Percentiles rank a stretch among this genome's conserved stretches.
Evolutionary conservation across 2,888 invertebrate genomes (phyloP).

Genomic region (Agrochola lychnidis): DNA sequence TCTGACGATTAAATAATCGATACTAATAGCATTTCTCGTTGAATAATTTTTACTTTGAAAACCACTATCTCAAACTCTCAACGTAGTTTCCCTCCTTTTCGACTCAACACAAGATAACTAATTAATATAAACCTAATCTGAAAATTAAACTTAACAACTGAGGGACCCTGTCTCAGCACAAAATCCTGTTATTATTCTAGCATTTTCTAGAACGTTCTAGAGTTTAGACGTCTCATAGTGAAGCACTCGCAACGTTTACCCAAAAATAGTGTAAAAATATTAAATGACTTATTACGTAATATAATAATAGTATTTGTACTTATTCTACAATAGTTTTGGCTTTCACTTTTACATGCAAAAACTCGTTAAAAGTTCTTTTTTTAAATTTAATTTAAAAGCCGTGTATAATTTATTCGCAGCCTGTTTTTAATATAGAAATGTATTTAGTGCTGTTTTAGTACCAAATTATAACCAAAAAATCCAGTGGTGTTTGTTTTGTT

Average conservation of each 20-base stretch:
- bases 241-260: slow-evolving; percentile 49
- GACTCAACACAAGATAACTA: slow-evolving; percentile 47
- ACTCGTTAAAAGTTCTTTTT: background rate
- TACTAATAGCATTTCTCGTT: background rate
- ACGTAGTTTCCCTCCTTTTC: slow-evolving; percentile 23
- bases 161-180: slow-evolving; percentile 86
- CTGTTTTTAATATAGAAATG: slow-evolving; percentile 29
- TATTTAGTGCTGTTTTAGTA: slow-evolving; percentile 23
- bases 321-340: slow-evolving; percentile 28
- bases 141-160: slow-evolving; percentile 68
- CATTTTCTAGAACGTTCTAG: slow-evolving; percentile 59
- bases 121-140: slow-evolving; percentile 28
- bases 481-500: background rate
- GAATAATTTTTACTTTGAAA: background rate
- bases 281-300: slow-evolving; percentile 34
- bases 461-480: background rate
- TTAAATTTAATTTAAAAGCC: slow-evolving; percentile 10
- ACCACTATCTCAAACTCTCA: background rate
- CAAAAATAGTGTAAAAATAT: slow-evolving; percentile 25
- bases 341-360: slow-evolving; percentile 17
- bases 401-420: slow-evolving; percentile 36
- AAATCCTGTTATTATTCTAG: slow-evolving; percentile 64
- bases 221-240: slow-evolving; percentile 53
- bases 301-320: slow-evolving; percentile 42
- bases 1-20: background rate